Conservation (phyloP, 1,140 invertebrate species). For the Drosophila paulistorum region DNA sequence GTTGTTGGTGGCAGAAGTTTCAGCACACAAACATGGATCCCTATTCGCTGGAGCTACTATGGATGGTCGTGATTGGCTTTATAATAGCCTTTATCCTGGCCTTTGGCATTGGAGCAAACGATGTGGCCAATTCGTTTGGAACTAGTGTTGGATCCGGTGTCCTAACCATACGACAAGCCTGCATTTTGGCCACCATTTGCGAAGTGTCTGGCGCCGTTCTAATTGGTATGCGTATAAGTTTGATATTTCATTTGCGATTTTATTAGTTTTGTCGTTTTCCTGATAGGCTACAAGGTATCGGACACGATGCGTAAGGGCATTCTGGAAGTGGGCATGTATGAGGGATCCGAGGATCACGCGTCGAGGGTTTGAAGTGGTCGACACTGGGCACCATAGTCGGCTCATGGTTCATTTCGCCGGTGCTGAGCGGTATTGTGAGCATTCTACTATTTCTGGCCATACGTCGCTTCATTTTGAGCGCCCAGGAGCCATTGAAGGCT, state of each 20-base stretch:
- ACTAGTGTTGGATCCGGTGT: slow-evolving; percentile 98
- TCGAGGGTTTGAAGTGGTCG: slow-evolving; percentile 92
- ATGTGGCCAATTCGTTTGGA: slow-evolving; percentile 99
- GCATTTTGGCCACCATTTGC: slow-evolving; percentile 96
- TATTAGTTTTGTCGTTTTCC: background rate
- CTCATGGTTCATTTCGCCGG: slow-evolving; percentile 98
- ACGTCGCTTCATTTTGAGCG: slow-evolving; percentile 91
- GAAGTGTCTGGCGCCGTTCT: slow-evolving; percentile 95
- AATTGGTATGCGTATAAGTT: slow-evolving; percentile 86
- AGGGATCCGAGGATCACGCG: slow-evolving; percentile 91
- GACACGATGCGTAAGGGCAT: slow-evolving; percentile 99
- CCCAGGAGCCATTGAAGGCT: slow-evolving; percentile 91
- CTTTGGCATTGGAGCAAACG: slow-evolving; percentile 99
- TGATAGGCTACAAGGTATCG: slow-evolving; percentile 95
- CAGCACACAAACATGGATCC: slow-evolving; percentile 84
- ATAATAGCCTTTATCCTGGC: slow-evolving; percentile 96
- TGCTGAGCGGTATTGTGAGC: slow-evolving; percentile 96
- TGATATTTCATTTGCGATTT: no score
- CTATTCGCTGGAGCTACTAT: slow-evolving; percentile 88
- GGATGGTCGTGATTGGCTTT: slow-evolving; percentile 96
- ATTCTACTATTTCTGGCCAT: slow-evolving; percentile 92
- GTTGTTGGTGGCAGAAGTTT: background rate
- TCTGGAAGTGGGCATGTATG: slow-evolving; percentile 93
- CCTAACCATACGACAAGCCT: slow-evolving; percentile 95
- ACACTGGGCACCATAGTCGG: slow-evolving; percentile 89